Evolutionary conservation across 1,140 invertebrate species (phyloP), one percentile per base, ranked within the genome.

Genomic region (Diachasmimorpha longicaudata): DNA sequence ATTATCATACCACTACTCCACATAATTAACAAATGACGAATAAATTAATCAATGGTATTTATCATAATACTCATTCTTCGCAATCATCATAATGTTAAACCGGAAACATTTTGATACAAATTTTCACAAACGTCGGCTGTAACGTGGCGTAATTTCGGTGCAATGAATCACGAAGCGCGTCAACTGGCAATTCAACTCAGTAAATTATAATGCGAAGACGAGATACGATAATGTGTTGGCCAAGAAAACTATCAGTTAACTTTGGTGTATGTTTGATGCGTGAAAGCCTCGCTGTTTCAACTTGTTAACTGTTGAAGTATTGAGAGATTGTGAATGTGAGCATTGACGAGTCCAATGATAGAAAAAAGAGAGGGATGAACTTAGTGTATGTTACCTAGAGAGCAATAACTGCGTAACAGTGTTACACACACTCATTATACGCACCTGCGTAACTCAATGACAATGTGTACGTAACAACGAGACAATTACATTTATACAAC

Each of bases 401-500:
- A 19, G 13, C 72, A 48, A 19, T 68, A 31, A n/a, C n/a, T n/a
- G 73, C 73, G 74, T 75, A 75, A 75, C 74, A 37, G 16, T 75
- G 55, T 75, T 75, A 75, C 68, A 75, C 68, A 36, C 58, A 31
- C 68, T 75, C 74, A 75, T 75, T 75, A 75, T 75, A 75, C 67
- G 74, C 74, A 75, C 74, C 67, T 75, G 74, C 73, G 46, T 75
- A 75, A 70, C 68, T 75, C 74, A 70, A 75, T 75, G 68, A 52
- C 68, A 75, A 48, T 13, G 5, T 63, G 31, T 46, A 75, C 68
- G 74, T 75, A 75, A 75, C 52, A 21, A 58, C 58, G 58, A 10
- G 44, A 68, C 66, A 69, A 75, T 70, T 39, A 74, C 58, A 63
- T 68, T 74, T 31, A 72, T 55, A 37, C 42, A 31, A 21, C 36